Base-by-base conservation (phyloP, 2,797 vertebrate genomes). In the Melopsittacus undulatus region DNA sequence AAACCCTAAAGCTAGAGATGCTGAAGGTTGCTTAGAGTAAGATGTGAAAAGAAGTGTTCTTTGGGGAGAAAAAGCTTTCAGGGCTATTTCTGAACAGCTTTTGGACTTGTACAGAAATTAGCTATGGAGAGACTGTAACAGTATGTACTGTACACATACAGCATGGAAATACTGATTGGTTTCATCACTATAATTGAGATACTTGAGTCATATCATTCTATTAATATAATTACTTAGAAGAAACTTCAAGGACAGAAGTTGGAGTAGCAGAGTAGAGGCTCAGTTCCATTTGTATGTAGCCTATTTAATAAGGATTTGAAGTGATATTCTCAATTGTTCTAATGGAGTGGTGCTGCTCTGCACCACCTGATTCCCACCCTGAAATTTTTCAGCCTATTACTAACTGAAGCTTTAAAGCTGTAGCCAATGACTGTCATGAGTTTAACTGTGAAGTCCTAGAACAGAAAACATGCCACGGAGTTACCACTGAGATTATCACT, bases 321-420 rank as follows among this genome's bases (percentile, higher is more conserved):
- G 51, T n/a, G 6, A 22, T 32, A 52, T 13, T 9, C 10, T 26
- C 23, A 56, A 1, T 5, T 83, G 18, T 45, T 86, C 34, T 54
- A n/a, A 15, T 10, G 22, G 19, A 59, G 42, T 10, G 12, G 9
- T 61, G 36, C 27, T 69, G 29, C 13, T 84, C 13, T 15, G 30
- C 23, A 87, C 32, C 49, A 51, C 30, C 40, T 18, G 17, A 32
- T 51, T 43, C 30, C 27, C 34, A 46, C 3, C 6, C 20, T 16
- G 0, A 9, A 1, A 26, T 22, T 67, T 68, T 68, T 23, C 17
- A 84, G 17, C 38, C 21, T 54, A 1, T 0, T 21, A 4, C 15
- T 43, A 12, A 26, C 49, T 22, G 10, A 20, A 34, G 13, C 6
- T 30, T 1, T 21, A 16, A 27, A 52, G 23, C 1, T 66, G 54